Evolutionary conservation across 2,797 vertebrate species (phyloP).

Genomic region (Geotria australis): DNA sequence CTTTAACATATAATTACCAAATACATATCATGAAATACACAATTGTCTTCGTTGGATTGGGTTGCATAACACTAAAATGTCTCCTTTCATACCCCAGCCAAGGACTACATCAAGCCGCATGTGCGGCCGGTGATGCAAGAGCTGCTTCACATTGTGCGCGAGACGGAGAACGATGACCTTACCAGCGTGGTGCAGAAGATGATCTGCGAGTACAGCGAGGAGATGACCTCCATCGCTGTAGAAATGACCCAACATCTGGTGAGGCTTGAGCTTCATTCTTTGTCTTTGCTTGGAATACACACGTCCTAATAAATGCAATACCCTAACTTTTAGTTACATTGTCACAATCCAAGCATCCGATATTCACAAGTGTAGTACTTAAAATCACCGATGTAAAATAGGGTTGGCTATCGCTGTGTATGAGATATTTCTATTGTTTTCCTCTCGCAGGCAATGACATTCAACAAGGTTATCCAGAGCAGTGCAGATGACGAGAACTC

Average conservation of each 20-base stretch:
- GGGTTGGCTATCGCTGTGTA: neutral
- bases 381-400: neutral
- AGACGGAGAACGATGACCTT: conserved; percentile 95
- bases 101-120: conserved; percentile 85
- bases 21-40: no score
- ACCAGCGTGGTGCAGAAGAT: conserved; percentile 99
- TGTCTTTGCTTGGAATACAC: no score
- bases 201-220: conserved; percentile 98
- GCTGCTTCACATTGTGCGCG: conserved; percentile 90
- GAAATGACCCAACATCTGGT: conserved; percentile 99
- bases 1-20: no score
- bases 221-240: conserved; percentile 91
- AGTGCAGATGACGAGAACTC: conserved; percentile 91
- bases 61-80: neutral
- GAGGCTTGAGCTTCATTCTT: conserved; percentile 6
- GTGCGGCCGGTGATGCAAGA: conserved; percentile 97
- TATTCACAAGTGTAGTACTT: no score
- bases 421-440: neutral
- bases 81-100: conserved; percentile 22
- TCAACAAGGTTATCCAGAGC: conserved; percentile 97
- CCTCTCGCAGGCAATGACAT: conserved; percentile 60
- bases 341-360: no score
- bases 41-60: no score
- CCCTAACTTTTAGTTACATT: no score
- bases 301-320: no score